These are phyloP conservation scores for Ischnus inquisitorius DNA, from an alignment of 2,888 invertebrate species.

Conservation along the genomic window DNA sequence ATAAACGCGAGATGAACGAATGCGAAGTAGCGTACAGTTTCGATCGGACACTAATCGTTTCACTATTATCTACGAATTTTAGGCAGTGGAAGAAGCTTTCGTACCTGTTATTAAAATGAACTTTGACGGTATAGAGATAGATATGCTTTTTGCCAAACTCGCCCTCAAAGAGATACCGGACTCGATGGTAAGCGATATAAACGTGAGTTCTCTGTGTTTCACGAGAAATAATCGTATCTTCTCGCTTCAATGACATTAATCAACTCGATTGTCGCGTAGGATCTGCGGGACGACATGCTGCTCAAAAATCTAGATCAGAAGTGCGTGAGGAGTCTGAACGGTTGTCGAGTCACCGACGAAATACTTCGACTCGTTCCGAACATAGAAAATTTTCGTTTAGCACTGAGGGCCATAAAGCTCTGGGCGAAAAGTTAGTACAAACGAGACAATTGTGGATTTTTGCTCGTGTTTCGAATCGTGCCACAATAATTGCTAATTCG, in stretches of 20 bases:
- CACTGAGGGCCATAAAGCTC: conserved; percentile 97
- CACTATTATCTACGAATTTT: conserved; percentile 69
- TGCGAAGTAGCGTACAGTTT: neutral
- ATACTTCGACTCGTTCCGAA: conserved; percentile 98
- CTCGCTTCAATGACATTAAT: neutral
- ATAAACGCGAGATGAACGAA: neutral
- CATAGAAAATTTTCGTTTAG: conserved; percentile 96
- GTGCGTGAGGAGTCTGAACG: conserved; percentile 98
- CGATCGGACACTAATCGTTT: neutral
- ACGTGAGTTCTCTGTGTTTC: conserved; percentile 16
- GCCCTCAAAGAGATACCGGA: conserved; percentile 98
- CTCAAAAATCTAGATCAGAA: conserved; percentile 98
- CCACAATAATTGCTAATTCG: conserved; percentile 18
- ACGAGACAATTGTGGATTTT: neutral
- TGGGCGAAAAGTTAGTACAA: conserved; percentile 97
- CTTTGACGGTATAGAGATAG: conserved; percentile 99
- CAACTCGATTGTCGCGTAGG: conserved; percentile 86
- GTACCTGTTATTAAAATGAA: conserved; percentile 99
- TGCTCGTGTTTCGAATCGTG: neutral
- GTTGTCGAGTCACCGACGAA: conserved; percentile 99
- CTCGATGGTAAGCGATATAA: conserved; percentile 85
- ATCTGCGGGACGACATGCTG: conserved; percentile 95
- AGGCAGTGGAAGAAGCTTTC: conserved; percentile 99
- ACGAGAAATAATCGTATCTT: neutral
- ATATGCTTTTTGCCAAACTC: conserved; percentile 98